Evolutionary conservation across 2,888 invertebrate genomes (phyloP).

Genomic region (Oligia latruncula): DNA sequence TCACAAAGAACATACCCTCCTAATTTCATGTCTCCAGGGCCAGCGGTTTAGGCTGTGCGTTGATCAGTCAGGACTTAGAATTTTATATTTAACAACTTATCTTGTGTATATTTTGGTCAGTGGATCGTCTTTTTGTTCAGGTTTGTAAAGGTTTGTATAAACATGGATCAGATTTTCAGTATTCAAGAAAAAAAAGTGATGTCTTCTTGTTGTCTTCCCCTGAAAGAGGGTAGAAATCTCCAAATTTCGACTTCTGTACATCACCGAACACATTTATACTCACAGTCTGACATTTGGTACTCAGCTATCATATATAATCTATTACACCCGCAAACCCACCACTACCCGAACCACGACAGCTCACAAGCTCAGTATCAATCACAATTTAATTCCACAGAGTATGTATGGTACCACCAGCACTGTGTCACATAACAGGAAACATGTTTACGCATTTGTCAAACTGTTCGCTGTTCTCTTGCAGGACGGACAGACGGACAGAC

Average conservation of each 20-base stretch:
- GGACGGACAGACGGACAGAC: slow-evolving; percentile 59
- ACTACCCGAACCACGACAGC: slow-evolving; percentile 18
- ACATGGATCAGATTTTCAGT: neutral
- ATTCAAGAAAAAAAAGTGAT: neutral
- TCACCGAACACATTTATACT: neutral
- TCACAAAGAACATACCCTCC: too few species aligned
- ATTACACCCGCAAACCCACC: neutral
- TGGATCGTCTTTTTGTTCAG: too few species aligned
- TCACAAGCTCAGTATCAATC: slow-evolving; percentile 21
- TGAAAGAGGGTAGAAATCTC: neutral
- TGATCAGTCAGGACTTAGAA: too few species aligned
- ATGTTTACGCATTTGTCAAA: slow-evolving; percentile 71
- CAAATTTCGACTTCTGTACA: too few species aligned
- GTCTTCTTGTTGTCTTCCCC: too few species aligned
- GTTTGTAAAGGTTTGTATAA: neutral
- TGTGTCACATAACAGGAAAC: slow-evolving; percentile 29
- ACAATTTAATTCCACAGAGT: slow-evolving; percentile 41
- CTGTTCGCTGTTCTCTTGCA: slow-evolving; percentile 61
- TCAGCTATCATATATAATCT: neutral
- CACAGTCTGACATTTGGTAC: neutral
- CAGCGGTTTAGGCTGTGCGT: too few species aligned
- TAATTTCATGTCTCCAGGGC: too few species aligned
- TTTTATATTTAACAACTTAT: too few species aligned
- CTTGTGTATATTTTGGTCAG: neutral
- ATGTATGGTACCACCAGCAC: slow-evolving; percentile 6